Evolutionary conservation across 2,113 vertebrate species (phyloP), one percentile per base, ranked within the genome.

Genomic region (Nothobranchius kuhntae): DNA sequence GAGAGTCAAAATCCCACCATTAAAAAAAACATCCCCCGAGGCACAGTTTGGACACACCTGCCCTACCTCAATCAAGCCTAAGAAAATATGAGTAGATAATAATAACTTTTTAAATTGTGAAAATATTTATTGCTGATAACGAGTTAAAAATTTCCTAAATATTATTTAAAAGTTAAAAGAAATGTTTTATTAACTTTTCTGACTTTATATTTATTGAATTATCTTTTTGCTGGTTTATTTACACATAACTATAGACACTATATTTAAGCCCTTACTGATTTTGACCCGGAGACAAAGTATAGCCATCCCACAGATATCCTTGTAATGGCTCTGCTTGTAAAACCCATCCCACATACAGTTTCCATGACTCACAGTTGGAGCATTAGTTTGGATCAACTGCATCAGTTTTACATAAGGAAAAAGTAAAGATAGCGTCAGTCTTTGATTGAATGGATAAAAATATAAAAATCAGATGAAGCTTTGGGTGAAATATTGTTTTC

Each of bases 291-390:
- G 54, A 38, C 15, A 2, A 38, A 40, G 4, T 30, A 13, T 42
- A 17, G 13, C 36, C 12, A 53, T 64, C 36, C 48, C 36, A 42
- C 50, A 24, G 40, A 58, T 6, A 47, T 26, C 52, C 36, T 63
- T 44, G 15, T 58, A 15, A 17, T 7, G 53, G 38, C 38, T 40
- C 38, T 40, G 30, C 30, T 30, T 30, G 57, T 55, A 36, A 45
- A 55, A 6, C 40, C 42, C 56, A 57, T 36, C 48, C 36, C 12
- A 54, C 26, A 56, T 21, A 55, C 9, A 61, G 46, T 55, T 35
- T 50, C 4, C 13, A 55, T 0, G 64, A 56, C 51, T 56, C 36
- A 40, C 61, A 61, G 44, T 50, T 40, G 36, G 52, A 74, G 45
- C 36, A 2, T 40, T 61, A 40, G 38, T 9, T 40, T 40, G 38